Base-by-base conservation (phyloP, 2,113 vertebrate species). In the Semnornis frantzii region DNA sequence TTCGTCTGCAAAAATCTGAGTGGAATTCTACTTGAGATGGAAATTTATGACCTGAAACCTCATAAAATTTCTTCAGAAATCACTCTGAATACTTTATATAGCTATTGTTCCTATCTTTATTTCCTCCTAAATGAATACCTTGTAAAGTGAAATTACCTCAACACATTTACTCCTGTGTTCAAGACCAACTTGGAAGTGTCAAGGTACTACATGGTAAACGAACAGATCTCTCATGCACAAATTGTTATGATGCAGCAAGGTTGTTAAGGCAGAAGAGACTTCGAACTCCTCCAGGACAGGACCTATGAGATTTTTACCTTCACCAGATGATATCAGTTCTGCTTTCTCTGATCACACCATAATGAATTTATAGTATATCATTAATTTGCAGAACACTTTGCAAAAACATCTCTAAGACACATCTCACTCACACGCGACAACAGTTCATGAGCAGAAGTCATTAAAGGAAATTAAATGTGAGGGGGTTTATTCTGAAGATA, bases 31-130 rank as follows among this genome's bases (percentile, higher is more conserved):
- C 33, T 12, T 59, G 37, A 84, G 46, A 54, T 75, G 54, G 85
- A 74, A 90, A 88, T 94, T 96, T 86, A 94, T 78, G 75, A 95
- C 79, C 71, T 71, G 71, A 96, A 94, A 75, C 54, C 42, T 87
- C 10, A 4, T 92, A 80, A 94, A 89, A 63, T 50, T 73, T 68
- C 68, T 76, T 64, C 54, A 68, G 55, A 95, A 88, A 95, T 92
- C 85, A 82, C 60, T 84, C 64, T 59, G 82, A 78, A 70, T 86
- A 85, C 87, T 91, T 94, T 87, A 92, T 31, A 37, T 4, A 58
- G 78, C 70, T 88, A 71, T 50, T 94, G 82, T 62, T 96, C 70
- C 68, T 42, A 82, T 31, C 68, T 77, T 77, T 66, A 68, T 79
- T 73, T 87, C 68, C 86, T 90, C 66, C 42, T 76, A 92, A 92